Percentiles rank a stretch among this genome's conserved stretches.
phyloP scores from a whole-genome alignment of 2,888 invertebrate genomes.

The Pyrocoelia pectoralis region DNA sequence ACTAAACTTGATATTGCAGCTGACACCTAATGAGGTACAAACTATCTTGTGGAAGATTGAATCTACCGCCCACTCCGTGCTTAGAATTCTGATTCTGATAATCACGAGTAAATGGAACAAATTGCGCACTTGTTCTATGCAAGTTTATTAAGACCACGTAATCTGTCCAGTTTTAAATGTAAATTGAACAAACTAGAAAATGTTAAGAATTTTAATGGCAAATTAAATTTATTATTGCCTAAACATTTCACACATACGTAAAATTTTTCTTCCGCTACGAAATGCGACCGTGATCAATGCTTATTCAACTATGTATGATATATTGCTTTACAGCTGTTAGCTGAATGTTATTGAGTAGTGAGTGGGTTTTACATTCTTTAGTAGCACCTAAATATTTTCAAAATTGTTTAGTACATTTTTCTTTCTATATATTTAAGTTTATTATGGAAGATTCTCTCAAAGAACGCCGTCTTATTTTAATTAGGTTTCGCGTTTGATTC shows the following conservation, averaged over 20 bases:
- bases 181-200: conserved; percentile 11
- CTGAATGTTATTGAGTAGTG: not conserved
- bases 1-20: conserved; percentile 28
- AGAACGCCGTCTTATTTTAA: no score
- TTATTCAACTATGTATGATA: conserved; percentile 7
- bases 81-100: conserved; percentile 37
- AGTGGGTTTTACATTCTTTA: not conserved
- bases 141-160: conserved; percentile 16
- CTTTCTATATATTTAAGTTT: not conserved
- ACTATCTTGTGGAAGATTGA: conserved; percentile 46
- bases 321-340: conserved; percentile 4
- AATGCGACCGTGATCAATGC: not conserved
- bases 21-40: conserved; percentile 44
- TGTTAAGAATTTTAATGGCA: conserved; percentile 24
- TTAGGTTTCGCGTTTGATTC: no score
- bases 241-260: conserved; percentile 8
- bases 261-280: not conserved
- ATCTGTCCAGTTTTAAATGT: conserved; percentile 9
- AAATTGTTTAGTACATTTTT: not conserved
- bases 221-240: conserved; percentile 15
- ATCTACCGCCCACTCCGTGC: conserved; percentile 43
- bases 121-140: conserved; percentile 21
- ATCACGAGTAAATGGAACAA: conserved; percentile 16
- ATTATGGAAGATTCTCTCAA: no score
- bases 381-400: not conserved